These are phyloP conservation scores for Paramormyrops kingsleyae DNA, from an alignment of 2,113 vertebrate genomes.

Conservation along the genomic window DNA sequence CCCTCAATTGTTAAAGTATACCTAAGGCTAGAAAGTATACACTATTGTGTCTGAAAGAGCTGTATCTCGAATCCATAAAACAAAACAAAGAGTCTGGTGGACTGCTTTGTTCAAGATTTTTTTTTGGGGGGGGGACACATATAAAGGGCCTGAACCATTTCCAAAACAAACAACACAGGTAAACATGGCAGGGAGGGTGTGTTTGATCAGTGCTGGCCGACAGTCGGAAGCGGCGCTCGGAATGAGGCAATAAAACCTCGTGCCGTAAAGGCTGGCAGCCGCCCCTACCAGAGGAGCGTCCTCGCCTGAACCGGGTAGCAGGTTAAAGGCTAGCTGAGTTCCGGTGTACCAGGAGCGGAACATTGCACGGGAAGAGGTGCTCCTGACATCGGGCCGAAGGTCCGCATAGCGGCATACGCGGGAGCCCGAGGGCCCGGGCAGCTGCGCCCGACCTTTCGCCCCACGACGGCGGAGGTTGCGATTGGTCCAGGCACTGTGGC, in stretches of 20 bases:
- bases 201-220: background rate
- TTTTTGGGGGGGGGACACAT: background rate
- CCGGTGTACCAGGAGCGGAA: background rate
- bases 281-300: slow-evolving; percentile 63
- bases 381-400: background rate
- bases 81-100: background rate
- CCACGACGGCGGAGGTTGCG: slow-evolving; percentile 51
- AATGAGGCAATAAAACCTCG: slow-evolving; percentile 49
- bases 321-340: slow-evolving; percentile 45
- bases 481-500: slow-evolving; percentile 82
- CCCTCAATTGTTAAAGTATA: background rate
- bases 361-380: background rate
- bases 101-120: background rate
- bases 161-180: background rate
- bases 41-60: background rate
- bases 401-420: background rate
- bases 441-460: background rate
- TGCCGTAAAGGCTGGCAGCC: slow-evolving; percentile 51
- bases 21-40: background rate
- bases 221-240: background rate
- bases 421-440: background rate
- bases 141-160: background rate
- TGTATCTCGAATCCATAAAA: background rate
- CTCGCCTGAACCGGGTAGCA: slow-evolving; percentile 57
- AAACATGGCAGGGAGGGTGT: background rate